Percentiles rank a stretch among this genome's conserved stretches.
Conservation (phyloP, 2,113 vertebrate species). For the Addax nasomaculatus region DNA sequence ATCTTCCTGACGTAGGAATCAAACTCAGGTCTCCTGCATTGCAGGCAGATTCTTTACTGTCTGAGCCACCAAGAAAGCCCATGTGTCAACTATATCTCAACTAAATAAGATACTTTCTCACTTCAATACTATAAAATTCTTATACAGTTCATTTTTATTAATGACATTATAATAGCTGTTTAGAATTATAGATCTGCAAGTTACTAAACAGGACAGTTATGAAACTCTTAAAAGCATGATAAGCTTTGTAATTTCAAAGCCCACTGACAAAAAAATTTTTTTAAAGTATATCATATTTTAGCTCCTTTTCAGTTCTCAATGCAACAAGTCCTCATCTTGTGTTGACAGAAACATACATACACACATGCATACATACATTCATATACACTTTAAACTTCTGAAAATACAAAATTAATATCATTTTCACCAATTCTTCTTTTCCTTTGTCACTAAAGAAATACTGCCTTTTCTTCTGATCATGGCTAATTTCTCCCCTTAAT, state of each 20-base stretch:
- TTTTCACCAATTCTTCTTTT: neutral
- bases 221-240: neutral
- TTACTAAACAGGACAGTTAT: neutral
- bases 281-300: neutral
- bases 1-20: neutral
- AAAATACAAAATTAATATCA: neutral
- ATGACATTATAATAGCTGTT: neutral
- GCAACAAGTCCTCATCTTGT: neutral
- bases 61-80: neutral
- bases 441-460: neutral
- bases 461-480: neutral
- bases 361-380: neutral
- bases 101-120: neutral
- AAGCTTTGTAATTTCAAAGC: neutral
- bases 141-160: neutral
- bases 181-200: neutral
- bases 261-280: neutral
- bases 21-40: neutral
- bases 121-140: neutral
- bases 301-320: neutral
- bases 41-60: neutral
- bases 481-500: neutral
- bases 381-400: neutral
- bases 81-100: neutral
- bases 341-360: neutral